Conservation (phyloP, 2,888 invertebrate genomes). For the Heliconius charithonia region DNA sequence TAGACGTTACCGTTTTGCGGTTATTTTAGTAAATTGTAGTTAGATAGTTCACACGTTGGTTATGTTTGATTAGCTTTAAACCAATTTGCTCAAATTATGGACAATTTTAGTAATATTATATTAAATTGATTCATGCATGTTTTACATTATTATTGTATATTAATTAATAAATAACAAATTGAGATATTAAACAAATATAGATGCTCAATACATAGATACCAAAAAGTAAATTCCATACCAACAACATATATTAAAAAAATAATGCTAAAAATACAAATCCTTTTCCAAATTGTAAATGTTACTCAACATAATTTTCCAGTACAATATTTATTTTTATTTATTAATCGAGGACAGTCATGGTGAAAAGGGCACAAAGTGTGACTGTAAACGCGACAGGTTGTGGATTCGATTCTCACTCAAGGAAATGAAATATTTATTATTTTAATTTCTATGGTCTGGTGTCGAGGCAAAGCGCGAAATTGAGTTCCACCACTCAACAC, state of each 20-base stretch:
- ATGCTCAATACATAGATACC: neutral
- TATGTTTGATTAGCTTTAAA: slow-evolving; percentile 8
- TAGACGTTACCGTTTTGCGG: slow-evolving; percentile 7
- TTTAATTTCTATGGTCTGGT: no score
- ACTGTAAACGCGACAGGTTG: no score
- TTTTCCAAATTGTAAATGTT: neutral
- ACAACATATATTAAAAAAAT: neutral
- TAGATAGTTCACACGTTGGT: neutral
- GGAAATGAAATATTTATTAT: no score
- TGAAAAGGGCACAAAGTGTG: no score
- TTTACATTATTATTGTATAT: neutral
- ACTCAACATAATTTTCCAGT: neutral
- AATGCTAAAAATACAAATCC: neutral
- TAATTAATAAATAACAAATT: neutral
- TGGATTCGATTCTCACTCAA: no score
- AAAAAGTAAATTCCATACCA: neutral
- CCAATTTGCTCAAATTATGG: neutral
- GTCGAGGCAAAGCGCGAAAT: no score
- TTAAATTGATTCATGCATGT: neutral
- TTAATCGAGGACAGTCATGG: no score
- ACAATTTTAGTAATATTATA: slow-evolving; percentile 9
- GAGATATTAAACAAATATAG: neutral
- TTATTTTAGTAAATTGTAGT: slow-evolving; percentile 8
- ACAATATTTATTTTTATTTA: neutral
- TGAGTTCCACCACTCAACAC: no score